A percentile compares a stretch with the other conserved stretches of the same genome.
Conservation (phyloP, 2,888 invertebrate species). For the Drepanosiphum platanoidis region DNA sequence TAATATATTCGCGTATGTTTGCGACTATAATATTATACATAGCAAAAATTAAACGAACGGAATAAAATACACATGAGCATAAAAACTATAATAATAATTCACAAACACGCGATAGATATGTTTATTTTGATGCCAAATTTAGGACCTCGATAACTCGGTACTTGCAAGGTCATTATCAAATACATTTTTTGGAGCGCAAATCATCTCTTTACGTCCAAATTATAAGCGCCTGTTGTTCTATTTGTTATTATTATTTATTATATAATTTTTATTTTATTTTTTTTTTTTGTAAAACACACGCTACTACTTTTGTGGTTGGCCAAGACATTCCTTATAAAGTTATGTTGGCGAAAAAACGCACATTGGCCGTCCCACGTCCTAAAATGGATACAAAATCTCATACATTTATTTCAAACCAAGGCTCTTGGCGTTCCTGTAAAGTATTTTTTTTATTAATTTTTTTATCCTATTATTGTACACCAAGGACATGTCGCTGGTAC, state of each 20-base stretch:
- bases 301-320: slow-evolving; percentile 53
- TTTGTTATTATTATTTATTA: slow-evolving; percentile 26
- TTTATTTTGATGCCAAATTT: slow-evolving; percentile 5
- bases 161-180: slow-evolving; percentile 25
- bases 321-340: slow-evolving; percentile 60
- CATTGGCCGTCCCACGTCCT: slow-evolving; percentile 56
- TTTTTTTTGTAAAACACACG: slow-evolving; percentile 16
- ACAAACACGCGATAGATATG: neutral
- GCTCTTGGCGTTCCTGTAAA: slow-evolving; percentile 48
- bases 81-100: neutral
- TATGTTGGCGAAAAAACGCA: slow-evolving; percentile 60
- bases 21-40: neutral
- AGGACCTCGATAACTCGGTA: neutral
- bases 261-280: slow-evolving; percentile 17
- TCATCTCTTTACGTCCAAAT: slow-evolving; percentile 14
- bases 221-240: slow-evolving; percentile 10
- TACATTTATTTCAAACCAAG: slow-evolving; percentile 53
- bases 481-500: slow-evolving; percentile 49
- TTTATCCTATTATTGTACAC: slow-evolving; percentile 39
- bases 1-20: neutral
- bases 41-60: neutral
- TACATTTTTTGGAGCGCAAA: slow-evolving; percentile 4
- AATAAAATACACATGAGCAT: neutral
- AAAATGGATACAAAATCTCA: slow-evolving; percentile 59
- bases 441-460: slow-evolving; percentile 43